phyloP scores from a whole-genome alignment of 2,888 invertebrate species.

The Acrobasis consociella region DNA sequence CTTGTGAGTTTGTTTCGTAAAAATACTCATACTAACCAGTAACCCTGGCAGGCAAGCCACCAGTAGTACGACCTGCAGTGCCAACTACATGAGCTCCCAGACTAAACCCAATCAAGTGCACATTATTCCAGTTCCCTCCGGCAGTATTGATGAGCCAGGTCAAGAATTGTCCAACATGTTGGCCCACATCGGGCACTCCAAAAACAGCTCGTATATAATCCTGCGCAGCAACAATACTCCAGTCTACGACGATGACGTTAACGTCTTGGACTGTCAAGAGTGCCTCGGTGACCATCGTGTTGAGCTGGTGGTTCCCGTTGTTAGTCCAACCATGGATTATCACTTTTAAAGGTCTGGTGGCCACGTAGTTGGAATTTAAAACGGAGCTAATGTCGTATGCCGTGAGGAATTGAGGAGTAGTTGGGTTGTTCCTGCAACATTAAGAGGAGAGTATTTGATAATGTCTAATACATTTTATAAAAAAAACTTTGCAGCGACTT shows the following conservation, averaged over 20 bases:
- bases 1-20: not conserved
- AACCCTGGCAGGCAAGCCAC: constrained; percentile 45
- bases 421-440: constrained; percentile 43
- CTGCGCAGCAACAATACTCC: constrained; percentile 50
- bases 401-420: constrained; percentile 48
- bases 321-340: constrained; percentile 68
- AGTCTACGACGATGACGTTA: constrained; percentile 71
- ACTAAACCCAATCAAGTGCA: constrained; percentile 73
- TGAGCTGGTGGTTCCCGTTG: constrained; percentile 49
- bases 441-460: not conserved
- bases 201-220: constrained; percentile 51
- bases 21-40: constrained; percentile 46
- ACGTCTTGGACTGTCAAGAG: constrained; percentile 53
- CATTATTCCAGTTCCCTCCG: constrained; percentile 61
- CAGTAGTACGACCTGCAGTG: constrained; percentile 54
- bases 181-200: constrained; percentile 59
- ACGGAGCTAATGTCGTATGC: constrained; percentile 52
- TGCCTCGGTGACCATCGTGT: constrained; percentile 47
- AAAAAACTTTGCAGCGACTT: no score
- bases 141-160: constrained; percentile 60
- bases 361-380: constrained; percentile 51
- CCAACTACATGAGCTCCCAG: constrained; percentile 75
- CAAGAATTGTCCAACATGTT: constrained; percentile 63
- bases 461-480: no score
- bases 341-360: constrained; percentile 46